Conservation (phyloP, 2,797 vertebrate species). For the Danio kyathit region DNA sequence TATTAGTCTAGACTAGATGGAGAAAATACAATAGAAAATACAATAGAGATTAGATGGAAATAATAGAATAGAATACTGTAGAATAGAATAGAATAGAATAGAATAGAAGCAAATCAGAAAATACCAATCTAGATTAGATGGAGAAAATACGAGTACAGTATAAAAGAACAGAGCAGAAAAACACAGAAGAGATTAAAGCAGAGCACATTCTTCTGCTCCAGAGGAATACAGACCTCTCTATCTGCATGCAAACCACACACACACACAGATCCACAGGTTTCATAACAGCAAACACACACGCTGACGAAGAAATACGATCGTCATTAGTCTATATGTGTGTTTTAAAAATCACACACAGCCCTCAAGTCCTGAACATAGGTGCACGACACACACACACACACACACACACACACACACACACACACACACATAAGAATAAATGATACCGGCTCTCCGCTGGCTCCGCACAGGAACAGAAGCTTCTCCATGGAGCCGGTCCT, state of each 20-base stretch:
- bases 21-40: neutral
- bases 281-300: conserved; percentile 12
- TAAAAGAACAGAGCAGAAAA: neutral
- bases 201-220: no score
- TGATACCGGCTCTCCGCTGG: conserved; percentile 58
- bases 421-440: neutral
- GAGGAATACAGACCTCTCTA: neutral
- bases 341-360: neutral
- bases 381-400: neutral
- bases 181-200: neutral
- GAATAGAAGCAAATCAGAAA: neutral
- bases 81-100: neutral
- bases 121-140: neutral
- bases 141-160: neutral
- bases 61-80: neutral
- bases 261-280: conserved; percentile 58
- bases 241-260: conserved; percentile 2
- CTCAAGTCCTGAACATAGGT: no score
- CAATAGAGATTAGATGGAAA: neutral
- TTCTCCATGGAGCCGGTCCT: conserved; percentile 61
- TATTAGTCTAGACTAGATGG: no score
- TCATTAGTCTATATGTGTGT: neutral
- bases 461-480: conserved; percentile 62
- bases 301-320: neutral
- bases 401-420: conserved; percentile 13